Evolutionary conservation across 2,888 invertebrate genomes (phyloP), one percentile per base, ranked within the genome.

Genomic region (Escarpia spicata): DNA sequence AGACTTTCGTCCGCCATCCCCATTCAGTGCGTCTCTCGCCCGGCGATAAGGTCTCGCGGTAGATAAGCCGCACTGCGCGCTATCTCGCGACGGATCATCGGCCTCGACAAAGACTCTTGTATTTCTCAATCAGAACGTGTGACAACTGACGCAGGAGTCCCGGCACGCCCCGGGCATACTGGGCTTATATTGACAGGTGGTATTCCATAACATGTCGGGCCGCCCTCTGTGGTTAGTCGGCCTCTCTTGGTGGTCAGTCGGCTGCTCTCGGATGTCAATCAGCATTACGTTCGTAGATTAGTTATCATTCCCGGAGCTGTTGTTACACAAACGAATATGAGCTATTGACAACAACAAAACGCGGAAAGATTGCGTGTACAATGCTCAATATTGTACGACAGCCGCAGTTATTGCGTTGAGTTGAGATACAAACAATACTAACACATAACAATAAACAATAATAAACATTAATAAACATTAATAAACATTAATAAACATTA

Each of bases 71-170:
- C 60, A 15, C 75, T 6, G 75, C 26, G 4, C 75, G 75, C 75
- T 75, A 75, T 75, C 75, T 26, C 6, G 19, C 75, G 75, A 26
- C 75, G 75, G 75, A 75, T 75, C 75, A 75, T 75, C 75, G 75
- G 26, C 75, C 12, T 15, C n/a, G 75, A 75, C 75, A 75, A 75
- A 75, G 75, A 75, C 60, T 10, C 75, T 75, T 75, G 75, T 75
- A 75, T 75, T 75, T 75, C 75, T 75, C 75, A 75, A 75, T 75
- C 75, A 75, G 26, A 75, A 75, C 75, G 75, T 75, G 75, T 75
- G 75, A 75, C 75, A 75, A 75, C 75, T n/a, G 75, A 75, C 75
- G n/a, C 75, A 75, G 26, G 3, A 26, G 26, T 26, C 6, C 75
- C 19, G 2, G 2, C 26, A 26, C 26, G 75, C 75, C 75, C n/a